Evolutionary conservation across 2,888 invertebrate genomes (phyloP).

Genomic region (Hylaea fasciaria): DNA sequence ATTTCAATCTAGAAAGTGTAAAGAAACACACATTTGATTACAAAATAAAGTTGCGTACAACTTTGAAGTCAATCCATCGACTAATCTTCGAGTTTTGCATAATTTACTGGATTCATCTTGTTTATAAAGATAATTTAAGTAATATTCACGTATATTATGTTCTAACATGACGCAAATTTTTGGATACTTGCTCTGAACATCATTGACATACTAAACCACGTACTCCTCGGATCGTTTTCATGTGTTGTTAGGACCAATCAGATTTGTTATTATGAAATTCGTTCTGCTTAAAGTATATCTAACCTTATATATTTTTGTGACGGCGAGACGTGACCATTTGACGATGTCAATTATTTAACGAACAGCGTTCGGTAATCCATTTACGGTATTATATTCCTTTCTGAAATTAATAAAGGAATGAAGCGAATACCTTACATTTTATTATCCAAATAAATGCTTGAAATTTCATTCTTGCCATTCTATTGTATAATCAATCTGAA

Average conservation of each 20-base stretch:
- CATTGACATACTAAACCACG: constrained; percentile 11
- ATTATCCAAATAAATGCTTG: constrained; percentile 3
- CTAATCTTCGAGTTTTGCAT: too few species aligned
- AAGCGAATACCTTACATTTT: constrained; percentile 17
- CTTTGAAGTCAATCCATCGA: too few species aligned
- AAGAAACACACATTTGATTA: too few species aligned
- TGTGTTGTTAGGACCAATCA: constrained; percentile 30
- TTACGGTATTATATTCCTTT: constrained; percentile 18
- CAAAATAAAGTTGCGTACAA: too few species aligned
- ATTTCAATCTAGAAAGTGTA: too few species aligned
- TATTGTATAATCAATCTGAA: too few species aligned
- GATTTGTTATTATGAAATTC: constrained; percentile 42
- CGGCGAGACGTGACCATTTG: constrained; percentile 65
- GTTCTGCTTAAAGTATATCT: constrained; percentile 71
- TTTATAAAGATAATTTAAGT: too few species aligned
- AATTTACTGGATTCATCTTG: too few species aligned
- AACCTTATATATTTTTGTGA: constrained; percentile 70
- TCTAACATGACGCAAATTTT: too few species aligned
- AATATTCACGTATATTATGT: too few species aligned
- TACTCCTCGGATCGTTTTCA: constrained; percentile 12
- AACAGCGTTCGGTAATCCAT: constrained; percentile 17
- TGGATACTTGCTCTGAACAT: constrained; percentile 32
- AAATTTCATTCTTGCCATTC: too few species aligned
- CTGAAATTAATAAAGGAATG: constrained; percentile 39
- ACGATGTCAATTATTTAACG: constrained; percentile 46